A percentile compares a stretch with the other conserved stretches of the same genome.
Evolutionary conservation across 2,888 invertebrate species (phyloP).

Genomic region (Conistra vaccinii): DNA sequence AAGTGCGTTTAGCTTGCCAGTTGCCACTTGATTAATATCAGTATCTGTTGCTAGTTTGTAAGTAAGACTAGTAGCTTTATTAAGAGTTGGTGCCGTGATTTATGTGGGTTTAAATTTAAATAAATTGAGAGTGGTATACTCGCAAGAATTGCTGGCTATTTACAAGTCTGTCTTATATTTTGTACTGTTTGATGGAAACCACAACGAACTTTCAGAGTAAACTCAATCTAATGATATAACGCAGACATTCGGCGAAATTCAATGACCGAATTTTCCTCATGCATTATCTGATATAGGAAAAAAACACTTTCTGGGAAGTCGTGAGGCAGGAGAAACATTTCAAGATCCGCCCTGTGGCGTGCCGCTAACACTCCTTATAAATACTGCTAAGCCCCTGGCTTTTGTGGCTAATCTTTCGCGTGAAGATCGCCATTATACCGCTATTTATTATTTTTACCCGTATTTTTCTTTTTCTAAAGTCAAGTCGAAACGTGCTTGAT

Average conservation of each 20-base stretch:
- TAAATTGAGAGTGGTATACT: conserved; percentile 8
- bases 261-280: conserved; percentile 59
- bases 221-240: conserved; percentile 34
- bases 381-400: conserved; percentile 89
- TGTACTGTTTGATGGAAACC: conserved; percentile 1
- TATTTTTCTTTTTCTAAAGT: conserved; percentile 86
- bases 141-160: not conserved
- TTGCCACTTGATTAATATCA: conserved; percentile 61
- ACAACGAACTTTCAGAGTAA: conserved; percentile 18
- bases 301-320: conserved; percentile 67
- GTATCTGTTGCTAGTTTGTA: conserved; percentile 54
- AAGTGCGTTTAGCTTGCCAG: conserved; percentile 61
- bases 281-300: conserved; percentile 61
- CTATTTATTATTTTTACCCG: conserved; percentile 88
- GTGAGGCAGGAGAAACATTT: conserved; percentile 69
- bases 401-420: conserved; percentile 90
- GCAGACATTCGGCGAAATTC: conserved; percentile 48
- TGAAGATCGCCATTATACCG: conserved; percentile 89
- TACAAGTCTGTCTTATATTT: not conserved
- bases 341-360: conserved; percentile 80
- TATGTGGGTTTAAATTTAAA: conserved; percentile 17
- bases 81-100: conserved; percentile 31
- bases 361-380: conserved; percentile 89
- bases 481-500: conserved; percentile 84
- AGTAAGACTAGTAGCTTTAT: conserved; percentile 44